Evolutionary conservation across 1,140 invertebrate species (phyloP).

Genomic region (Penaeus vannamei): DNA sequence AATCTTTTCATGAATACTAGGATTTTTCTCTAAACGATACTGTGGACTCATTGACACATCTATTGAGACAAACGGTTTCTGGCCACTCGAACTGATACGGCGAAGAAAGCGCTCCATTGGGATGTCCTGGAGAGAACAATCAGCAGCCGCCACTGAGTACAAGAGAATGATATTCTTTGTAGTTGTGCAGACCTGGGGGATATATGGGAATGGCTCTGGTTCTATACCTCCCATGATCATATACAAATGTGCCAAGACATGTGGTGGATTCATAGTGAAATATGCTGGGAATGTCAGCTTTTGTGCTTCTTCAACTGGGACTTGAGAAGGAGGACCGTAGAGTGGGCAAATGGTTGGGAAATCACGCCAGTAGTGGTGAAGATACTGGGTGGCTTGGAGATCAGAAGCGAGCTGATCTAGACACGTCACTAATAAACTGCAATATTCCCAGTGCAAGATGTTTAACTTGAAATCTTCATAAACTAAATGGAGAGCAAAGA

Average conservation of each 20-base stretch:
- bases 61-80: slow-evolving; percentile 27
- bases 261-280: slow-evolving; percentile 67
- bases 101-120: slow-evolving; percentile 52
- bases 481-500: slow-evolving; percentile 87
- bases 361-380: slow-evolving; percentile 89
- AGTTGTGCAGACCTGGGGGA: slow-evolving; percentile 60
- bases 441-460: slow-evolving; percentile 78
- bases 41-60: slow-evolving; percentile 2
- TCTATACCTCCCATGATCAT: slow-evolving; percentile 59
- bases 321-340: slow-evolving; percentile 69
- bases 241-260: slow-evolving; percentile 62
- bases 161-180: slow-evolving; percentile 63
- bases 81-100: slow-evolving; percentile 38
- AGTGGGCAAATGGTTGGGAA: slow-evolving; percentile 79
- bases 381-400: slow-evolving; percentile 81
- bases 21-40: slow-evolving; percentile 1
- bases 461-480: slow-evolving; percentile 94
- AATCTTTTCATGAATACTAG: slow-evolving; percentile 66
- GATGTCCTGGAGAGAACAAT: slow-evolving; percentile 53
- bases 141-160: slow-evolving; percentile 60
- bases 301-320: slow-evolving; percentile 69
- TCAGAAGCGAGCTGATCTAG: slow-evolving; percentile 86
- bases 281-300: slow-evolving; percentile 65
- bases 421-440: slow-evolving; percentile 81
- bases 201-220: slow-evolving; percentile 59